phyloP scores from a whole-genome alignment of 2,113 vertebrate genomes.

The Campylomormyrus tamandua region DNA sequence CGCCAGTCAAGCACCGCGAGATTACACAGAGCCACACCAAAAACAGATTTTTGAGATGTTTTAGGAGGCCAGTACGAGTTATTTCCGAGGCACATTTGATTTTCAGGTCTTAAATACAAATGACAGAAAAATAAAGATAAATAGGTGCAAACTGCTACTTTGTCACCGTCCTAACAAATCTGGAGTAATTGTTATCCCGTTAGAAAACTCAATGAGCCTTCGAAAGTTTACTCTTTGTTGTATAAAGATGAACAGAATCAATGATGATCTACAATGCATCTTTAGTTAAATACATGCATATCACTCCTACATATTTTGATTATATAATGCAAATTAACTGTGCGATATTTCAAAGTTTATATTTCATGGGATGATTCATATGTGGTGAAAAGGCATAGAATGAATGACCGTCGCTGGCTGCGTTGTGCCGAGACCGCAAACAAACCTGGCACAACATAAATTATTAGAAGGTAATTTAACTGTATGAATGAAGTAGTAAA shows the following conservation, averaged over 20 bases:
- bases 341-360: not conserved
- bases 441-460: not conserved
- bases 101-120: not conserved
- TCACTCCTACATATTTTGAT: not conserved
- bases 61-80: not conserved
- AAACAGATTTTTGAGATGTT: conserved; percentile 22
- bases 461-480: not conserved
- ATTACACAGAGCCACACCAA: conserved; percentile 15
- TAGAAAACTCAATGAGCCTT: not conserved
- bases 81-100: not conserved
- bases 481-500: not conserved
- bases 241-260: not conserved
- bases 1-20: conserved; percentile 34
- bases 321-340: not conserved
- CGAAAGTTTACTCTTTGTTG: not conserved
- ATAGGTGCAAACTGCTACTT: not conserved
- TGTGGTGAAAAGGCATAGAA: not conserved
- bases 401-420: not conserved
- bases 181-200: not conserved
- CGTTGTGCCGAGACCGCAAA: not conserved
- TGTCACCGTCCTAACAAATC: not conserved
- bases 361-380: not conserved
- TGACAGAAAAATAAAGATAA: not conserved
- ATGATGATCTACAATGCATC: not conserved
- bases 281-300: not conserved